These are phyloP conservation scores for Corythaixoides concolor DNA, from an alignment of 2,113 vertebrate genomes.

Conservation along the genomic window DNA sequence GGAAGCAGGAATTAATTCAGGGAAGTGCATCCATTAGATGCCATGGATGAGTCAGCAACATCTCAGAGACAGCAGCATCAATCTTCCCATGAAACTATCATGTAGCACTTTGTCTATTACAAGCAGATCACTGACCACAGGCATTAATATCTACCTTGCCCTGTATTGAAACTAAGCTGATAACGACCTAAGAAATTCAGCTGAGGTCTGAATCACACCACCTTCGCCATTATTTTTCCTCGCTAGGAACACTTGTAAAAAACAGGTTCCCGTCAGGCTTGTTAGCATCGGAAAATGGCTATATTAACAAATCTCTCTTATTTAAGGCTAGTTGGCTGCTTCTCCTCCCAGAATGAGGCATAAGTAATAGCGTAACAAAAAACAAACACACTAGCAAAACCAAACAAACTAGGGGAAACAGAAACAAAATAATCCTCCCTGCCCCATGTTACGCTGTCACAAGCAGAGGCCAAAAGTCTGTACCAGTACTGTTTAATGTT, in stretches of 20 bases:
- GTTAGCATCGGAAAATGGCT: background rate
- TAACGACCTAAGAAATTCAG: background rate
- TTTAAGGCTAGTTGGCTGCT: background rate
- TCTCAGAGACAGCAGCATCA: background rate
- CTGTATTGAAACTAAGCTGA: background rate
- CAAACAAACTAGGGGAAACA: background rate
- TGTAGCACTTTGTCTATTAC: slow-evolving; percentile 37
- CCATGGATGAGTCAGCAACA: slow-evolving; percentile 57
- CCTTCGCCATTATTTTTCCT: background rate
- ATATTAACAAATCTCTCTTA: background rate
- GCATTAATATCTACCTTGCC: background rate
- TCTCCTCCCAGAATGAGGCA: background rate
- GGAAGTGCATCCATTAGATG: slow-evolving; percentile 62
- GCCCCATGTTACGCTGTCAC: background rate
- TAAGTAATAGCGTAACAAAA: background rate
- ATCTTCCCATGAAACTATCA: slow-evolving; percentile 48
- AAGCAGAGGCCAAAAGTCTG: background rate
- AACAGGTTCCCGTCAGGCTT: background rate
- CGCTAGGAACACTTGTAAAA: background rate
- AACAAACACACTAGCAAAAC: background rate
- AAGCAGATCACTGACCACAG: background rate
- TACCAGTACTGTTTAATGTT: background rate
- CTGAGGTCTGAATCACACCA: background rate
- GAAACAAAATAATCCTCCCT: background rate
- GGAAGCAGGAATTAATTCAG: slow-evolving; percentile 64